A percentile compares a stretch with the other conserved stretches of the same genome.
phyloP scores from a whole-genome alignment of 2,888 invertebrate species.

The Brachyopa scutellaris region DNA sequence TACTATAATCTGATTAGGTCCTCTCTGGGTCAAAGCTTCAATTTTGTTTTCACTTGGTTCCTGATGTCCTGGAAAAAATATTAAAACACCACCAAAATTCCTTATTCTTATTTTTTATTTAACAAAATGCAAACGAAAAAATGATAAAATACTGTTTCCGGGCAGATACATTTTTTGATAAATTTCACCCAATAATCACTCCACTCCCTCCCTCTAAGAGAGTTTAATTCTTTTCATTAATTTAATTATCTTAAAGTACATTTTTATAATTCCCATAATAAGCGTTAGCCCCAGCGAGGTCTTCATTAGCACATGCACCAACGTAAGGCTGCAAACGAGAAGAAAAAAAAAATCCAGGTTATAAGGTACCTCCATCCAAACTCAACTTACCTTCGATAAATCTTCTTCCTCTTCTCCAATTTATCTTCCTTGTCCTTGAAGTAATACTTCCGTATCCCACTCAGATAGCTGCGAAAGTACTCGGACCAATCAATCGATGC shows the following conservation, averaged over 20 bases:
- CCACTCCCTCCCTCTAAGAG: neutral
- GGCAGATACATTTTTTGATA: no score
- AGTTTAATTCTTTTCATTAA: conserved; percentile 74
- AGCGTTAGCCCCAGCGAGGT: conserved; percentile 79
- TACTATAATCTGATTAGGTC: no score
- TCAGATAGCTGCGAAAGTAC: conserved; percentile 86
- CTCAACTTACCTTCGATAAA: conserved; percentile 79
- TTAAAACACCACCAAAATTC: no score
- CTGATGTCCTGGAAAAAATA: no score
- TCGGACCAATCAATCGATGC: conserved; percentile 86
- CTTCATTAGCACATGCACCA: conserved; percentile 80
- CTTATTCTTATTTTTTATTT: no score
- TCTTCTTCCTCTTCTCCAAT: conserved; percentile 77
- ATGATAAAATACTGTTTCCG: no score
- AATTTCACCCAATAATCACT: neutral
- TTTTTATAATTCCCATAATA: conserved; percentile 79
- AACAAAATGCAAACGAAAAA: no score
- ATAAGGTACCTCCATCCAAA: conserved; percentile 71
- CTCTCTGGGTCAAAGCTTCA: no score
- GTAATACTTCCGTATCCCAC: conserved; percentile 86
- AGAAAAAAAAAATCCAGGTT: conserved; percentile 58
- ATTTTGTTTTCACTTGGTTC: no score
- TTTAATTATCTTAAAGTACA: conserved; percentile 78
- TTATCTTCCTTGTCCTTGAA: conserved; percentile 86
- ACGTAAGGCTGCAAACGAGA: conserved; percentile 76